Base-by-base conservation (phyloP, 2,888 invertebrate species). In the Cryptophagus acutangulus region DNA sequence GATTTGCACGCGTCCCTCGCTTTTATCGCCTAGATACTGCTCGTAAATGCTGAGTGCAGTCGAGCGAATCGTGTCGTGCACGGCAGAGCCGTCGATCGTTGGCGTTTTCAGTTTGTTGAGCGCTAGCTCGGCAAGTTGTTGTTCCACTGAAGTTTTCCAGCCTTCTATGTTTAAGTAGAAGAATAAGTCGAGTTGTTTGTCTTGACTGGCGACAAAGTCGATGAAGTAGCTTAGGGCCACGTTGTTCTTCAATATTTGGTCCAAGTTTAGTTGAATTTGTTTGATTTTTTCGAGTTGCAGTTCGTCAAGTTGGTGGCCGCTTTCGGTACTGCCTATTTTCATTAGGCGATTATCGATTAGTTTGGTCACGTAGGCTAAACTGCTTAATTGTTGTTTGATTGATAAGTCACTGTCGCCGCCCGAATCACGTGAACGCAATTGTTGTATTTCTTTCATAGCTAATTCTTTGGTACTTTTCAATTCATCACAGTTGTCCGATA, bases 371-470 rank as follows among this genome's bases (percentile, higher is more conserved):
- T 87, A 92, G 51, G 82, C 74, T 40, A 94, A 71, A 54, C 91
- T 91, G 40, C 86, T 87, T 30, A 94, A 67, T 64, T 91, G 90
- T 60, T 90, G 90, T 51, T 91, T 88, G 37, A 91, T 83, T 37
- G 79, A 74, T 18, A 84, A 67, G 63, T 89, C 88, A 71, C 88
- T 86, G 55, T 88, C 88, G 1, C 88, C 88, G 0, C 87, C 89
- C 15, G 85, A 83, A 70, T 93, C 92, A 61, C 82, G 79, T 3
- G 91, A 90, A 62, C 90, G 78, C 74, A 85, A 66, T 63, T 80
- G 77, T 51, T 82, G 82, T 66, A 91, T 87, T 71, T 93, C 91
- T 59, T 83, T 83, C 55, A 79, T 78, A 13, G 92, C 81, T 48
- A 87, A 74, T 57, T 86, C 88, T 59, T 82, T 76, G 6, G 86